Base-by-base conservation (phyloP, 2,797 vertebrate genomes). In the Masticophis lateralis region DNA sequence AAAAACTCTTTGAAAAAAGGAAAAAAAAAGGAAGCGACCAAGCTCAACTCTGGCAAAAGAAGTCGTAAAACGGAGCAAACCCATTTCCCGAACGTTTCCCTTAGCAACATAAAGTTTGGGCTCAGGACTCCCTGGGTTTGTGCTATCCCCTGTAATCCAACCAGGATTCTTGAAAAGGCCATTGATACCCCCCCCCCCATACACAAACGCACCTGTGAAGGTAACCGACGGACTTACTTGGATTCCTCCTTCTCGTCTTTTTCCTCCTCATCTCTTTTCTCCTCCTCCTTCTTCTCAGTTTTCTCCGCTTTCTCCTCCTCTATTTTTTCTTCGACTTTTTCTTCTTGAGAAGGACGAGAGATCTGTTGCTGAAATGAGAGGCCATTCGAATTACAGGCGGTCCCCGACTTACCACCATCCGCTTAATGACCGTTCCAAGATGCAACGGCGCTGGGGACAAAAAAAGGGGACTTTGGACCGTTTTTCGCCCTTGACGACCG, bases 211-310 rank as follows among this genome's bases (percentile, higher is more conserved):
- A 18, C 13, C 14, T 14, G 5, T n/a, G 28, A 32, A 13, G 13
- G 47, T n/a, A n/a, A 12, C 2, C 1, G 18, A 16, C 8, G 43
- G 14, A 96, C 98, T 98, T 96, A 99, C 99, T 99, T 99, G 91
- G 98, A 98, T 90, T 99, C 99, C 95, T 99, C 99, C 96, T 99
- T 99, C 96, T 99, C 99, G 97, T 99, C 99, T 98, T 99, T 99
- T 97, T 99, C 99, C 97, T 99, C 99, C 97, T 99, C 99, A 95
- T 99, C 99, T 98, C 99, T 99, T 97, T 99, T 99, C 97, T 99
- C 99, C 61, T 99, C 99, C 97, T 99, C 99, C 98, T 99, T 99
- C 98, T 99, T 99, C 97, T 99, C 99, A 25, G 97, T 97, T 97
- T 99, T 99, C 97, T 99, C 99, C 16, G 97, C 95, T 98, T 99